A percentile compares a stretch with the other conserved stretches of the same genome.
Conservation (phyloP, 2,888 invertebrate species). For the Pristionchus arcanus region DNA sequence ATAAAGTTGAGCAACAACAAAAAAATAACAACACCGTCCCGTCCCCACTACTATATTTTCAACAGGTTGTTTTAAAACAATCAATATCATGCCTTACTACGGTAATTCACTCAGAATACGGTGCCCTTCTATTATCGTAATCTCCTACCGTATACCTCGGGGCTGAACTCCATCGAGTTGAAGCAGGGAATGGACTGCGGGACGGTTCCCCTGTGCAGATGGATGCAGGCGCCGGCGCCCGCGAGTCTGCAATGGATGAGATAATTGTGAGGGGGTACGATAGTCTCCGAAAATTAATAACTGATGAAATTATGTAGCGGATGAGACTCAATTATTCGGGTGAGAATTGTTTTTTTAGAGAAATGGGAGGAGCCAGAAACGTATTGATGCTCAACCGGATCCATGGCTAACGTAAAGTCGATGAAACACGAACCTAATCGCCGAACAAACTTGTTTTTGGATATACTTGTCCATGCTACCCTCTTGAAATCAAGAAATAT, state of each 20-base stretch:
- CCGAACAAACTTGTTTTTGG: background rate
- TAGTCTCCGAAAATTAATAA: background rate
- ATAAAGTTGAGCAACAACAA: too few relatives aligned
- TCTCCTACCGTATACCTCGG: too few relatives aligned
- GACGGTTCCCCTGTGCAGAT: constrained; percentile 74
- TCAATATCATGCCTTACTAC: background rate
- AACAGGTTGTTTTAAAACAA: too few relatives aligned
- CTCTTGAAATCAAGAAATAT: too few relatives aligned
- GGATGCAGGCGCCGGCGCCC: constrained; percentile 84
- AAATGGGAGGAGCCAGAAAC: background rate
- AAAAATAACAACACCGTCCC: too few relatives aligned
- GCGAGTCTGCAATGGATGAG: constrained; percentile 80
- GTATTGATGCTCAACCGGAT: background rate
- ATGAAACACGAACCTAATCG: background rate
- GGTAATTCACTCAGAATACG: too few relatives aligned
- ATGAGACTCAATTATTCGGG: background rate
- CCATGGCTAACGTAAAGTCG: background rate
- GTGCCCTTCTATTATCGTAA: background rate
- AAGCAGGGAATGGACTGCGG: constrained; percentile 68
- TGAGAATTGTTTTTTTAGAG: background rate
- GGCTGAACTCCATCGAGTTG: background rate
- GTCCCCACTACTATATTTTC: too few relatives aligned
- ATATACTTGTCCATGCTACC: too few relatives aligned
- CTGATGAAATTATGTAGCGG: background rate
- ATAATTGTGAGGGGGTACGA: background rate